Evolutionary conservation across 2,113 vertebrate genomes (phyloP), one percentile per base, ranked within the genome.

Genomic region (Boleophthalmus pectinirostris): DNA sequence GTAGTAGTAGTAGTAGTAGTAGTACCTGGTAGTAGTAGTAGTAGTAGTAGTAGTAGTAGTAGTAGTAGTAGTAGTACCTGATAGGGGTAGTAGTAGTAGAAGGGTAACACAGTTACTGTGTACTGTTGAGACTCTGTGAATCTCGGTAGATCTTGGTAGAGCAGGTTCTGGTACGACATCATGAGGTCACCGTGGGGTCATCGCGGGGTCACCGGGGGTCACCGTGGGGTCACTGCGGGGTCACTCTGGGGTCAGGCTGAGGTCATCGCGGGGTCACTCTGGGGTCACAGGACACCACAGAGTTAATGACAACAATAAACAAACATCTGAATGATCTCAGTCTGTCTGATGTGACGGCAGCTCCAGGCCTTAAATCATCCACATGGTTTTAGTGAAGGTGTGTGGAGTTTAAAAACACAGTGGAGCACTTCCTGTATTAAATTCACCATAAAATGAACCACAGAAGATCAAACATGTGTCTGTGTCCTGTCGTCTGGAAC

Each of bases 81-180:
- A 29, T 29, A 64, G 8, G 7, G 6, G 12, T 35, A 45, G 35
- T 21, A 38, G 38, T 65, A 65, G 35, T 65, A 35, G 33, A n/a
- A 45, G 8, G 24, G 25, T 2, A 94, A 91, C 91, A 77, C 89
- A 92, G 92, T 85, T 91, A 91, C 93, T 93, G 94, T 94, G 81
- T n/a, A n/a, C n/a, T 94, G 93, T 81, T 93, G 93, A 89, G 94
- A 92, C 94, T 95, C 56, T 58, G 23, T 24, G 13, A 9, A 95
- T 91, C 93, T 94, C 94, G 96, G 94, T 85, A 95, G 94, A 94
- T 97, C 92, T 91, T 96, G 94, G 92, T 94, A 93, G 93, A 95
- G 95, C 91, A 94, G 90, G 93, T 95, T 92, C 94, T 94, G 95
- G 90, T 95, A 92, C 93, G 96, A 97, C 94, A 95, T 96, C 96